Conservation (phyloP, 2,888 invertebrate genomes). For the Sesia apiformis region DNA sequence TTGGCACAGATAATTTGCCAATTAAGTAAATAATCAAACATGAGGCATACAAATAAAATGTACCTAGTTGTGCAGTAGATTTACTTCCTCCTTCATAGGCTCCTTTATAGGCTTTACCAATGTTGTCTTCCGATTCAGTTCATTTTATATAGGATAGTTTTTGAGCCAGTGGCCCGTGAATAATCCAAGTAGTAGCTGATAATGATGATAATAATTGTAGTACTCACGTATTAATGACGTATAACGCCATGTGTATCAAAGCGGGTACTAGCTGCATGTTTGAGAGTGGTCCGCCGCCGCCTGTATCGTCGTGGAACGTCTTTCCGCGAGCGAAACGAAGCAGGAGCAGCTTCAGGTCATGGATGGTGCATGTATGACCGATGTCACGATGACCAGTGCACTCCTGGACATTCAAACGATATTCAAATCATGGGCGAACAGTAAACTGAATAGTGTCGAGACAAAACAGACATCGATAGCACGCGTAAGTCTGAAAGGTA, state of each 20-base stretch:
- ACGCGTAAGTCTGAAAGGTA: too few species aligned
- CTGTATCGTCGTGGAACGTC: slow-evolving; percentile 97
- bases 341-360: slow-evolving; percentile 93
- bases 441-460: too few species aligned
- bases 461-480: too few species aligned
- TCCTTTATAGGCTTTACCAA: too few species aligned
- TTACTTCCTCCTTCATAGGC: too few species aligned
- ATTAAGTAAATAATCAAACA: too few species aligned
- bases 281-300: slow-evolving; percentile 96
- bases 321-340: slow-evolving; percentile 93
- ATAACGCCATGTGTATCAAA: slow-evolving; percentile 93
- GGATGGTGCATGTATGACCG: slow-evolving; percentile 86
- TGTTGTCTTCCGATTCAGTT: too few species aligned
- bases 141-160: background rate
- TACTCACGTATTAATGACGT: slow-evolving; percentile 86
- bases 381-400: slow-evolving; percentile 85
- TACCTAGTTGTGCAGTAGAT: too few species aligned
- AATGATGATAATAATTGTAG: too few species aligned
- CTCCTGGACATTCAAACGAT: slow-evolving; percentile 29
- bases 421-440: slow-evolving; percentile 23
- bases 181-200: background rate
- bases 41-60: too few species aligned
- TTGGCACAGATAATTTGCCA: too few species aligned
- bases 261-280: slow-evolving; percentile 98
- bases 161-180: background rate